Conservation (phyloP, 2,797 vertebrate genomes). For the Chloroceryle amazona region DNA sequence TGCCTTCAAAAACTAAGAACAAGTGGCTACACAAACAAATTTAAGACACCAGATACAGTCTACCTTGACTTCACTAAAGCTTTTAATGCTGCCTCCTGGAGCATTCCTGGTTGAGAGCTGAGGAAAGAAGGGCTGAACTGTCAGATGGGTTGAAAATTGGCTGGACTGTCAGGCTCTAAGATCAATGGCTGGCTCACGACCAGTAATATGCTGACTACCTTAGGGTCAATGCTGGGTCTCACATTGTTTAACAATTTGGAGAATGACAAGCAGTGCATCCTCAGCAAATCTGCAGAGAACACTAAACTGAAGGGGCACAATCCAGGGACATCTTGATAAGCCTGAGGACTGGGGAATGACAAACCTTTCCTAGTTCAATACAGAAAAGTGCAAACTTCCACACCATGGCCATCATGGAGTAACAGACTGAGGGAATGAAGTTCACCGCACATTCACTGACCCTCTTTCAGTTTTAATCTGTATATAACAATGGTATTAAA, state of each 20-base stretch:
- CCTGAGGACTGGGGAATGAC: neutral
- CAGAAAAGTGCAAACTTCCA: neutral
- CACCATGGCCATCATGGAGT: neutral
- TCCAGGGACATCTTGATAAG: neutral
- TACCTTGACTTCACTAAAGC: neutral
- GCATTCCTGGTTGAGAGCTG: neutral
- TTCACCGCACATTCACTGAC: neutral
- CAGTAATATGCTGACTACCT: neutral
- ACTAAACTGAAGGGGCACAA: neutral
- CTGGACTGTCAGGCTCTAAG: neutral
- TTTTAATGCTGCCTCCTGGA: neutral
- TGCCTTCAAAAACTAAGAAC: neutral
- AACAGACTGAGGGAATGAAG: neutral
- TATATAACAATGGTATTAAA: neutral
- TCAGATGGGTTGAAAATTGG: neutral
- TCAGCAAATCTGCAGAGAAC: neutral
- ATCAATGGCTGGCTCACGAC: neutral
- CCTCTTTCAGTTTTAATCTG: neutral
- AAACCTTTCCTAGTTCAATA: neutral
- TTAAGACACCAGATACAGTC: neutral
- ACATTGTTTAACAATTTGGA: neutral
- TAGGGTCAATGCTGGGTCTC: neutral
- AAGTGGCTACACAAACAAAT: neutral
- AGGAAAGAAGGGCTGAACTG: neutral
- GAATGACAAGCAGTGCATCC: neutral